Evolutionary conservation across 2,888 invertebrate genomes (phyloP), one percentile per base, ranked within the genome.

Genomic region (Ganaspis brasiliensis): DNA sequence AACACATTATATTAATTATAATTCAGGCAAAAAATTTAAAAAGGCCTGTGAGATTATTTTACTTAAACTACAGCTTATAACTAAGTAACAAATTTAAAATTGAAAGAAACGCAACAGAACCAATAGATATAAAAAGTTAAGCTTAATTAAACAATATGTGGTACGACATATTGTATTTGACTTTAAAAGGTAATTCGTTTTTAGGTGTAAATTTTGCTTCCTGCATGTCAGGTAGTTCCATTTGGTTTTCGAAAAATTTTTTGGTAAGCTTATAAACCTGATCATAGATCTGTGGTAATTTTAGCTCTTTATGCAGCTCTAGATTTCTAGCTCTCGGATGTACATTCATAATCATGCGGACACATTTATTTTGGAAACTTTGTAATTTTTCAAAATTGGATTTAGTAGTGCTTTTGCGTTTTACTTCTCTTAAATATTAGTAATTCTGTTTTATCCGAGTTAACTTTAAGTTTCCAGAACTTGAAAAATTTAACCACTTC

Each of bases 311-410:
- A 24, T 83, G 83, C 35, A 81, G 45, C 21, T 81, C 73, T 40
- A 1, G 49, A 2, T 81, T 81, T 74, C 49, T 75, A 0, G 79
- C 74, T n/a, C 77, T 75, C 21, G 78, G 80, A n/a, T 74, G 31
- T 5, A 10, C 76, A 16, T 77, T 76, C 16, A 79, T 19, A 21
- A 79, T 73, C 19, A 81, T 45, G 52, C 83, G 74, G 0, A 84
- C 45, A 49, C 37, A 74, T 76, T 83, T 82, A 70, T 84, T 84
- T 78, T 84, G 82, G 3, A 77, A 19, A 37, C 73, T 57, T 79
- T 84, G 82, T 14, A 83, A 57, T 14, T n/a, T 24, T 49, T 49
- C 56, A 3, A 81, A 24, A n/a, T 76, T 79, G 1, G 80, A 45
- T 31, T 31, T 2, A 4, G 31, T 31, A 4, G 31, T 31, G 6